Conservation (phyloP, 2,113 vertebrate genomes). For the Henicopernis longicauda region DNA sequence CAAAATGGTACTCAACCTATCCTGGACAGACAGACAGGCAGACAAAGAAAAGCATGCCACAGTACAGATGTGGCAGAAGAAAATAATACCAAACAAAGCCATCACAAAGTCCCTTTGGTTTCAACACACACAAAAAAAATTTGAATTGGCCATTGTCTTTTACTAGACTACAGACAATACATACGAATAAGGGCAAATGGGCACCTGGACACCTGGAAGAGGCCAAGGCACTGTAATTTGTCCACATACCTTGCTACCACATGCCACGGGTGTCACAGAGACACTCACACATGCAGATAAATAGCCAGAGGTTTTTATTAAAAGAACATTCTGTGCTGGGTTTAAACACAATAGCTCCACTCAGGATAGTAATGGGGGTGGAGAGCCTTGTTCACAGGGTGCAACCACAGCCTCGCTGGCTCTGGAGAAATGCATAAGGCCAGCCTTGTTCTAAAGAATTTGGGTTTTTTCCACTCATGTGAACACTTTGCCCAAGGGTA, state of each 20-base stretch:
- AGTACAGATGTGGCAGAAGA: not conserved
- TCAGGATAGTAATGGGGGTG: constrained; percentile 2
- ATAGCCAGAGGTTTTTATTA: not conserved
- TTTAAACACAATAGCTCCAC: constrained; percentile 4
- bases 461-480: not conserved
- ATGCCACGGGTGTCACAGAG: not conserved
- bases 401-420: not conserved
- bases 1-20: not conserved
- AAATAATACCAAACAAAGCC: not conserved
- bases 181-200: accelerated
- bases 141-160: not conserved
- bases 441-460: constrained; percentile 16
- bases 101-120: not conserved
- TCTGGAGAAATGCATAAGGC: not conserved
- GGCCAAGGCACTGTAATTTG: not conserved
- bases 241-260: not conserved
- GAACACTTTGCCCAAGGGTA: not conserved
- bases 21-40: not conserved
- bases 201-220: not conserved
- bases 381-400: not conserved
- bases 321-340: not conserved
- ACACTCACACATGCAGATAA: not conserved
- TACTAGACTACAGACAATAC: not conserved
- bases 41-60: not conserved
- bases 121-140: not conserved